Base-by-base conservation (phyloP, 2,888 invertebrate species). In the Ormyrus rosae region DNA sequence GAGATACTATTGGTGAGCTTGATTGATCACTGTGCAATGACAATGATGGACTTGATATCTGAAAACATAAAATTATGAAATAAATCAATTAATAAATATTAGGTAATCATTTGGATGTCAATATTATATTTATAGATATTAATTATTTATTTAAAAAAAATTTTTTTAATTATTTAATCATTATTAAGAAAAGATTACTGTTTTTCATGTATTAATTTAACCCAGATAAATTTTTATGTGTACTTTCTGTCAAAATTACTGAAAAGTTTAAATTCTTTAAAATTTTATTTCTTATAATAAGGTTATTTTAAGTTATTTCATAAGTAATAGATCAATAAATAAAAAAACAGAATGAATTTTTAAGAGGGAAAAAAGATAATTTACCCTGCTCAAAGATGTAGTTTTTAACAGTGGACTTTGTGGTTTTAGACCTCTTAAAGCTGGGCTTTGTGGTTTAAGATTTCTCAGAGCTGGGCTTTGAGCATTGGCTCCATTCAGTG, bases 21-120 rank as follows among this genome's bases (percentile, higher is more conserved):
- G 91, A 90, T 63, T 88, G 88, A 76, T 90, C 91, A 82, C 91
- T 91, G 79, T 90, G 89, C 81, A 90, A 85, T 63, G 91, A 91
- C 83, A 89, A 85, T 75, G 90, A 89, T 73, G 91, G 91, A 82
- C 91, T 91, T 78, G 89, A 86, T 75, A 89, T 88, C 89, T 90
- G 81, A 50, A 84, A 78, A 50, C 34, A 56, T 19, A 77, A 77
- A 34, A 34, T 34, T 34, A 34, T 34, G 34, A 34, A 55, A 77
- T 53, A 9, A 1, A 50, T 61, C 6, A 11, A 34, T 61, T 61
- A 61, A 61, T 58, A 46, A 5, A 51, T 13, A 13, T 65, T 19
- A 68, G 4, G 19, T 34, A 45, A 0, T 45, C 10, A 5, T 68
- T 53, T 68, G 34, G 34, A n/a, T 0, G 6, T 58, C 9, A 11